Conservation (phyloP, 2,888 invertebrate species). For the Nematopogon swammerdamellus region DNA sequence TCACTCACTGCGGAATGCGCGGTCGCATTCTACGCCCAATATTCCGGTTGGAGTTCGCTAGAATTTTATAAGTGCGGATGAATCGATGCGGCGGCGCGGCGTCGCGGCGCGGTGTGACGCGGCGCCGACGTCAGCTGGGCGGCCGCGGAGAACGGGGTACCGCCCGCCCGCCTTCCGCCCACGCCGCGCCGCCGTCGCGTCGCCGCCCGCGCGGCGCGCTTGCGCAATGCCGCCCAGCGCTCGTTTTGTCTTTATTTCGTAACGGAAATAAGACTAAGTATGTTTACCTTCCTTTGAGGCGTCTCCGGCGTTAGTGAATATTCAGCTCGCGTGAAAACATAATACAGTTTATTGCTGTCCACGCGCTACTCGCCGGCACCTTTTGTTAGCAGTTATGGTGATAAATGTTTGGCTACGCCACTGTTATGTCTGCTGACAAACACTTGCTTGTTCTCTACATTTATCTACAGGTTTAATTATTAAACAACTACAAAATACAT, state of each 20-base stretch:
- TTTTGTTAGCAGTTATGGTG: no score
- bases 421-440: no score
- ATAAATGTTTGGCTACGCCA: no score
- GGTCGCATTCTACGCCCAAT: background rate
- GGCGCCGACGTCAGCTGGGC: slow-evolving; percentile 15
- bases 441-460: no score
- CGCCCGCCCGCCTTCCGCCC: slow-evolving; percentile 22
- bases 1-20: background rate
- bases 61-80: background rate
- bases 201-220: slow-evolving; percentile 14
- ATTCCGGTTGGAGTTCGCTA: background rate
- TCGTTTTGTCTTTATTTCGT: slow-evolving; percentile 1
- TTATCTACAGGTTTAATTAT: no score
- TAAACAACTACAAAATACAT: no score
- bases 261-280: background rate
- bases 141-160: slow-evolving; percentile 16
- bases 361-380: no score
- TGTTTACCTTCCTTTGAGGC: background rate
- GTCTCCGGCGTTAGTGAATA: background rate
- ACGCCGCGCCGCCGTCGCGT: slow-evolving; percentile 35
- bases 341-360: background rate
- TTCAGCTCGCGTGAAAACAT: background rate
- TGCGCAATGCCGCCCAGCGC: slow-evolving; percentile 8
- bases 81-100: background rate
- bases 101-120: slow-evolving; percentile 4